These are phyloP conservation scores for Abscondita cerata DNA, from an alignment of 2,888 invertebrate genomes.

Conservation along the genomic window DNA sequence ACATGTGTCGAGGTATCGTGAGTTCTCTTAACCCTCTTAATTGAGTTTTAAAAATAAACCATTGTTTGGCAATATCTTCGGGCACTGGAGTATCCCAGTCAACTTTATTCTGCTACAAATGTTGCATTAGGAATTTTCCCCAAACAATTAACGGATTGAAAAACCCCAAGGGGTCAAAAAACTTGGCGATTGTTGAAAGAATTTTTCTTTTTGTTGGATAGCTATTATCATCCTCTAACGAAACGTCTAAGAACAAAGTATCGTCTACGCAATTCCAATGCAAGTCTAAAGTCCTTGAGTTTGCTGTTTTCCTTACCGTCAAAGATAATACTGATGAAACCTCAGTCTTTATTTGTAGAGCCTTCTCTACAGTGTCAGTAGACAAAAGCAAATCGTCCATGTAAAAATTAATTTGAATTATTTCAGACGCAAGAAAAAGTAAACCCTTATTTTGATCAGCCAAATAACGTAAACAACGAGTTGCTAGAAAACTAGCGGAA, in stretches of 20 bases:
- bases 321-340: background rate
- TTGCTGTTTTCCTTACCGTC: background rate
- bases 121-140: constrained; percentile 1
- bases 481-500: background rate
- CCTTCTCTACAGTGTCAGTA: background rate
- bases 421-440: background rate
- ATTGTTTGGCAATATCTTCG: background rate
- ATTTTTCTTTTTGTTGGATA: background rate
- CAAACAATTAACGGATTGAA: too few relatives aligned
- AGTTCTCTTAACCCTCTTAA: background rate
- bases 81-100: background rate
- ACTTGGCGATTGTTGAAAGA: background rate
- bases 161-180: too few relatives aligned
- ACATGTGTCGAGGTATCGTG: background rate
- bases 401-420: background rate
- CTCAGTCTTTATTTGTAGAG: background rate
- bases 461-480: background rate
- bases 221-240: background rate
- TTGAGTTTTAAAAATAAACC: background rate
- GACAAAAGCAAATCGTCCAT: background rate
- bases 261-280: background rate
- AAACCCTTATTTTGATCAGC: background rate
- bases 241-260: background rate
- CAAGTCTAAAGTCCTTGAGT: background rate
- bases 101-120: background rate